Evolutionary conservation across 2,888 invertebrate genomes (phyloP), one percentile per base, ranked within the genome.

Genomic region (Sphaerophoria rueppellii): DNA sequence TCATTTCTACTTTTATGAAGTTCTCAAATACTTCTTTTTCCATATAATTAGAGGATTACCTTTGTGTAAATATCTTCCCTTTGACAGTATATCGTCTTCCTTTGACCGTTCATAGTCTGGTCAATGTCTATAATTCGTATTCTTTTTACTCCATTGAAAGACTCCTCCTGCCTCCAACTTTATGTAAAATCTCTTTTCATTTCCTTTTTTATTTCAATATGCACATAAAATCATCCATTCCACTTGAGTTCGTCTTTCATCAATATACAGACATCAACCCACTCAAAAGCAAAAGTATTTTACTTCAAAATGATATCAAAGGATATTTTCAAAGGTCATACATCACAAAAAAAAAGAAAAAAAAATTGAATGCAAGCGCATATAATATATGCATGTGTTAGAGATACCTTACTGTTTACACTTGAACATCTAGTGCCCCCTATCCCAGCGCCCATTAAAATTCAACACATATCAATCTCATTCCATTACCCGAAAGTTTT

Each of bases 401-500:
- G 2, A 24, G 24, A 24, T 24, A 24, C 24, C 24, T 24, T 24
- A 24, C 24, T 14, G 11, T 52, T n/a, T 37, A 40, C n/a, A 40
- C 54, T 55, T 54, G 52, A 69, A 69, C 58, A 43, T 35, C 48
- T 14, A 40, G n/a, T 40, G 16, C 24, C 32, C 32, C 52, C 67
- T 24, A 24, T 24, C n/a, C 52, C 14, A 43, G 52, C 52, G 40
- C 34, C 58, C 54, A 76, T 78, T 55, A 55, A 54, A 74, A 74
- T 74, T 77, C 63, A 73, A 50, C 48, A 63, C 48, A 67, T 60
- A 78, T 75, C 71, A 34, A 34, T 50, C 67, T 54, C 50, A 65
- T 79, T 60, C 55, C 55, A 50, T 72, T 61, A 16, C 60, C 75
- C 2, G 32, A 50, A 75, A 83, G n/a, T 83, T 83, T 83, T 83